A percentile compares a stretch with the other conserved stretches of the same genome.
Conservation (phyloP, 2,888 invertebrate species). For the Apocheima hispidaria region DNA sequence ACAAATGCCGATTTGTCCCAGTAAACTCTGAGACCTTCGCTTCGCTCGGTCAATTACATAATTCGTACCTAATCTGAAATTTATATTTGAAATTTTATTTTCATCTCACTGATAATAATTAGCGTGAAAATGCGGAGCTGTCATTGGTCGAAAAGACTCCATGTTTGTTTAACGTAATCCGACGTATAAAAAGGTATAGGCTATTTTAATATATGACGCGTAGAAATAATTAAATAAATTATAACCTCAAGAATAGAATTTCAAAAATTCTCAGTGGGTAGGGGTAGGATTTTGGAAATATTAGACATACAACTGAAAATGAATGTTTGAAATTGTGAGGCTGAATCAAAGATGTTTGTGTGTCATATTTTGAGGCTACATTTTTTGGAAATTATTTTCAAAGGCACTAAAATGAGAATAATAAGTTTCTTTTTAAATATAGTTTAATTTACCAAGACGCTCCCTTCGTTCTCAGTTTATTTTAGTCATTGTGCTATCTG, state of each 20-base stretch:
- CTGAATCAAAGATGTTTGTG: constrained; percentile 42
- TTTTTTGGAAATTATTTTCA: constrained; percentile 3
- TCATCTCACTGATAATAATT: too few species aligned
- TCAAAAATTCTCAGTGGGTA: constrained; percentile 67
- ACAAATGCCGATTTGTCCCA: too few species aligned
- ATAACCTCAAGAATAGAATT: constrained; percentile 50
- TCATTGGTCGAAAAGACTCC: too few species aligned
- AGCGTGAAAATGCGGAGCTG: too few species aligned
- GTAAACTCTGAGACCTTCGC: too few species aligned
- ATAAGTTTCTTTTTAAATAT: not conserved
- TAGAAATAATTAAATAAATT: constrained; percentile 3
- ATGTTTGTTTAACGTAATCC: too few species aligned
- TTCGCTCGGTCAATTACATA: too few species aligned
- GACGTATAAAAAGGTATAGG: too few species aligned
- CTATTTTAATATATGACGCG: not conserved
- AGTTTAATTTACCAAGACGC: not conserved
- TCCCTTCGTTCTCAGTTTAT: too few species aligned
- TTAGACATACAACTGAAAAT: constrained; percentile 43
- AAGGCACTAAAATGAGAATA: not conserved
- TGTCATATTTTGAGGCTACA: constrained; percentile 43
- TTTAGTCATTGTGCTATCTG: too few species aligned
- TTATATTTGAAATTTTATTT: too few species aligned
- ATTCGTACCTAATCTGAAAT: too few species aligned
- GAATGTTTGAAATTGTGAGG: constrained; percentile 40
- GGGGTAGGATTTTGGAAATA: constrained; percentile 61